A percentile compares a stretch with the other conserved stretches of the same genome.
Conservation (phyloP, 2,797 vertebrate species). For the Momotus momota region DNA sequence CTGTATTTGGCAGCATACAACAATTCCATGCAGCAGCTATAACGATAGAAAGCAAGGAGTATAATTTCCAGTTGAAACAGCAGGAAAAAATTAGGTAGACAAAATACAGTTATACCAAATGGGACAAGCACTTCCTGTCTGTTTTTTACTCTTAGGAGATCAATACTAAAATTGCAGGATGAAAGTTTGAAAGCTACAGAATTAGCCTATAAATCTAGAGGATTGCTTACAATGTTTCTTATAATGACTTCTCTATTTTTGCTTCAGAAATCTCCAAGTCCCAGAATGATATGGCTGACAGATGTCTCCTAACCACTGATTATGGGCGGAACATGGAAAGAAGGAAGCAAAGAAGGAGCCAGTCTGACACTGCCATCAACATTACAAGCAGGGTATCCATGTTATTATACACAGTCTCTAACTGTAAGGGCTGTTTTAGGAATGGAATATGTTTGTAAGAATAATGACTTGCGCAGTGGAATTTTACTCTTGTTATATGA, state of each 20-base stretch:
- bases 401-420: background rate
- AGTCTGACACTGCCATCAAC: slow-evolving; percentile 89
- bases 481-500: background rate
- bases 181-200: background rate
- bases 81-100: background rate
- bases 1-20: background rate
- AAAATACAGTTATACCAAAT: background rate
- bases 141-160: background rate
- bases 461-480: background rate
- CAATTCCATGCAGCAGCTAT: background rate
- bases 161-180: background rate
- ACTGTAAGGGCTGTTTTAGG: background rate
- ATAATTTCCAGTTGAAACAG: slow-evolving; percentile 20
- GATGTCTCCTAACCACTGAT: slow-evolving; percentile 73
- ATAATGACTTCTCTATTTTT: background rate
- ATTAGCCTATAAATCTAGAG: background rate
- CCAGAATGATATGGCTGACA: slow-evolving; percentile 88
- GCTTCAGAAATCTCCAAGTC: slow-evolving; percentile 89
- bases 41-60: background rate
- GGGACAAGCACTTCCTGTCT: background rate
- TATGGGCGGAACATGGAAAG: slow-evolving; percentile 23
- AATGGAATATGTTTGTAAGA: background rate
- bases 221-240: background rate
- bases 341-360: slow-evolving; percentile 80
- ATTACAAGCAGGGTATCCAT: slow-evolving; percentile 75